Evolutionary conservation across 2,888 invertebrate species (phyloP).

Genomic region (Thyatira batis): DNA sequence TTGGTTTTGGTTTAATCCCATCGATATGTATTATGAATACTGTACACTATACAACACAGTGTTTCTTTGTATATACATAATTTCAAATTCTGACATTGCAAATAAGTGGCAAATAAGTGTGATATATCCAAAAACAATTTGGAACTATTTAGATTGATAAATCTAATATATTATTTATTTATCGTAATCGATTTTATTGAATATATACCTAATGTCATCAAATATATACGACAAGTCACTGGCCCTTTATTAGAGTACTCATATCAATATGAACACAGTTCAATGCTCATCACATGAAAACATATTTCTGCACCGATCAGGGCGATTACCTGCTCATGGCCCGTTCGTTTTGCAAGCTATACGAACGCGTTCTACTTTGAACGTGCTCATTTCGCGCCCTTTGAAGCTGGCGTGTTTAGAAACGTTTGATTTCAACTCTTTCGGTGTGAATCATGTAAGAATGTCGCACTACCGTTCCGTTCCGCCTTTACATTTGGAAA

Average conservation of each 20-base stretch:
- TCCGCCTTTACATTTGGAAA: slow-evolving; percentile 61
- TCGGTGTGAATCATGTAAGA: slow-evolving; percentile 49
- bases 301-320: slow-evolving; percentile 64
- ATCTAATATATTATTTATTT: background rate
- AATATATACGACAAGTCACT: background rate
- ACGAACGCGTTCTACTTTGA: slow-evolving; percentile 66
- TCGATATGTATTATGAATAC: slow-evolving; percentile 50
- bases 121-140: no score
- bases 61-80: slow-evolving; percentile 1
- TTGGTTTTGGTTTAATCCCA: slow-evolving; percentile 53
- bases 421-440: slow-evolving; percentile 75
- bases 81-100: background rate
- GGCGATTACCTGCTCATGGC: slow-evolving; percentile 61
- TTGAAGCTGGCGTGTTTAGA: slow-evolving; percentile 64
- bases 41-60: slow-evolving; percentile 32
- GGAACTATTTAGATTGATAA: no score
- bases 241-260: slow-evolving; percentile 18
- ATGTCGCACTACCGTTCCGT: slow-evolving; percentile 48
- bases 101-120: background rate
- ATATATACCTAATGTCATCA: background rate
- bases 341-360: slow-evolving; percentile 53
- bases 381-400: slow-evolving; percentile 70
- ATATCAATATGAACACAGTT: slow-evolving; percentile 37
- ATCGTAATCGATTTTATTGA: background rate
- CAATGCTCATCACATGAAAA: slow-evolving; percentile 57